phyloP scores from a whole-genome alignment of 2,888 invertebrate species.

The Drosophila testacea region DNA sequence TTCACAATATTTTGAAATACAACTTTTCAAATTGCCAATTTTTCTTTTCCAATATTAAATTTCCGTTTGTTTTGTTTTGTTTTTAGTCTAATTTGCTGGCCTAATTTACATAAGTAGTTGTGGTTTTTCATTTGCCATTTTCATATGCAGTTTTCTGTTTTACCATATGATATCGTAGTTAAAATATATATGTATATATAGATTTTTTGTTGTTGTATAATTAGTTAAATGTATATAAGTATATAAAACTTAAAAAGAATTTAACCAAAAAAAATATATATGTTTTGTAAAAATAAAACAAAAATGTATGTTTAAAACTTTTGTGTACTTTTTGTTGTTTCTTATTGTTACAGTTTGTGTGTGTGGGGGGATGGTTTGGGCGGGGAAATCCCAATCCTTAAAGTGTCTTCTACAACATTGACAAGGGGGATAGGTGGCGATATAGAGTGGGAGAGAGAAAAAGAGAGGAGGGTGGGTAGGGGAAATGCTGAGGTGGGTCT shows the following conservation, averaged over 20 bases:
- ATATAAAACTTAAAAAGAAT: constrained; percentile 74
- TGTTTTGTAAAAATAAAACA: constrained; percentile 59
- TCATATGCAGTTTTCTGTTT: constrained; percentile 38
- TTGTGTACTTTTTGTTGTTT: constrained; percentile 66
- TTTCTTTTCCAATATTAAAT: not conserved
- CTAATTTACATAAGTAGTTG: constrained; percentile 42
- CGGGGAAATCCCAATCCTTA: constrained; percentile 13
- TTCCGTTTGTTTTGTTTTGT: constrained; percentile 12
- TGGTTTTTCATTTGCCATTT: constrained; percentile 32
- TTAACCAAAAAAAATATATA: constrained; percentile 66
- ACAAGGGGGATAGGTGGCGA: constrained; percentile 39
- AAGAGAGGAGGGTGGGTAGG: constrained; percentile 8
- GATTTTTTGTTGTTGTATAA: constrained; percentile 31
- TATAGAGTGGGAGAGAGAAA: constrained; percentile 27
- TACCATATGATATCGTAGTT: constrained; percentile 51
- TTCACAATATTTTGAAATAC: constrained; percentile 32
- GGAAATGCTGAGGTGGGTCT: constrained; percentile 72
- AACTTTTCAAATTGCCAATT: constrained; percentile 62
- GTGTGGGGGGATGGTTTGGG: constrained; percentile 10
- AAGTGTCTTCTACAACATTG: constrained; percentile 24
- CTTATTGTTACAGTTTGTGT: constrained; percentile 48
- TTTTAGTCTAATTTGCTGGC: constrained; percentile 44
- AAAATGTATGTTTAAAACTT: constrained; percentile 58
- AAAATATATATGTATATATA: constrained; percentile 66
- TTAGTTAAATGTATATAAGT: constrained; percentile 48